phyloP scores from a whole-genome alignment of 2,888 invertebrate genomes.

The Phaedon cochleariae region DNA sequence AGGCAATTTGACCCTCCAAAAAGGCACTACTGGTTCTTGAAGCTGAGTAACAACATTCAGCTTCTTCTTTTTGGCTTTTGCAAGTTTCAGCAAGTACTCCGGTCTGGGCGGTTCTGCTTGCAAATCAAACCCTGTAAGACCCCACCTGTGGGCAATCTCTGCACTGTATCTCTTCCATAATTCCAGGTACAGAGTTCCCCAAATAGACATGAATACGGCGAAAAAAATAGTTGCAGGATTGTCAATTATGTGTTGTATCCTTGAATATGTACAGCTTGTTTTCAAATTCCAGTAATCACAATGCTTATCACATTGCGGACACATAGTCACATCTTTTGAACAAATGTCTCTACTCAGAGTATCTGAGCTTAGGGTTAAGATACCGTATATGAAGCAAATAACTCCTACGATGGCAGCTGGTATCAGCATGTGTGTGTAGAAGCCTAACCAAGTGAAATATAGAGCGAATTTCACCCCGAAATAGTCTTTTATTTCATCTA shows the following conservation, averaged over 20 bases:
- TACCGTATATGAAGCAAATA: conserved; percentile 71
- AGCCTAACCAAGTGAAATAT: conserved; percentile 87
- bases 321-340: conserved; percentile 73
- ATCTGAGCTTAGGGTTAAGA: conserved; percentile 63
- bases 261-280: conserved; percentile 76
- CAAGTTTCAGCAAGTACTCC: conserved; percentile 73
- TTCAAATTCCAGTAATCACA: conserved; percentile 80
- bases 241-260: conserved; percentile 82
- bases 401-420: conserved; percentile 75
- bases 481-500: conserved; percentile 80
- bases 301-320: conserved; percentile 79
- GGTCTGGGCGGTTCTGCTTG: conserved; percentile 81
- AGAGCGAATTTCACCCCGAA: conserved; percentile 81
- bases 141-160: conserved; percentile 83
- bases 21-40: conserved; percentile 77
- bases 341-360: conserved; percentile 69
- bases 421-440: conserved; percentile 85
- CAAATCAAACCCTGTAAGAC: conserved; percentile 77
- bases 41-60: conserved; percentile 67
- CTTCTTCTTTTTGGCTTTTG: conserved; percentile 65
- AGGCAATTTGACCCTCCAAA: conserved; percentile 78
- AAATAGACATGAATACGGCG: conserved; percentile 83
- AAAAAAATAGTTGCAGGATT: conserved; percentile 82
- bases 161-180: conserved; percentile 82
- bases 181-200: conserved; percentile 83